Conservation (phyloP, 1,140 invertebrate species). For the Druon quercuslanigerum region DNA sequence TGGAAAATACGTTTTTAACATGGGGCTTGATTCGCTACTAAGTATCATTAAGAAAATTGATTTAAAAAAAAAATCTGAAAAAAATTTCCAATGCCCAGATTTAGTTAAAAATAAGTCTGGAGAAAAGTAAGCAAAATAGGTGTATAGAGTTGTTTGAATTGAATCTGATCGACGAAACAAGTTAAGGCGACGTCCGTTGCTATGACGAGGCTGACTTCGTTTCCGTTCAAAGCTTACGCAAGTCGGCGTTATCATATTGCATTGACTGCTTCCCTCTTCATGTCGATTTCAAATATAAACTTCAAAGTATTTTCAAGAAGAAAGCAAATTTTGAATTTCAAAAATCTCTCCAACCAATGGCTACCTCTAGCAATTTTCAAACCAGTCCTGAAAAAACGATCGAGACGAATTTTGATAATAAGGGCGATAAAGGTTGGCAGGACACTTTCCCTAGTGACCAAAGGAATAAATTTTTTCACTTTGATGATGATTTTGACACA, state of each 20-base stretch:
- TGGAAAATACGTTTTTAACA: too few species aligned
- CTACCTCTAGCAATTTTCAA: background rate
- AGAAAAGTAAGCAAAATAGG: background rate
- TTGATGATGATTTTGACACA: background rate
- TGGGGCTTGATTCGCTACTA: too few species aligned
- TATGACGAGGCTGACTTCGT: slow-evolving; percentile 22
- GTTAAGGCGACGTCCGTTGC: slow-evolving; percentile 9
- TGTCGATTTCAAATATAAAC: background rate
- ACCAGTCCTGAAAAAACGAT: background rate
- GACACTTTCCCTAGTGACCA: background rate
- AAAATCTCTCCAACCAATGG: background rate
- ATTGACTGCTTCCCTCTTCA: background rate
- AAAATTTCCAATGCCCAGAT: too few species aligned
- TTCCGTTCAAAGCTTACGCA: slow-evolving; percentile 8
- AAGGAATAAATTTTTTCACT: background rate
- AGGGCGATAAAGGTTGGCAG: background rate
- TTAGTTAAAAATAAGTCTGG: too few species aligned
- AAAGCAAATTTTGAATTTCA: background rate
- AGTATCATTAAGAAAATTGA: too few species aligned
- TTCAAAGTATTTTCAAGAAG: background rate
- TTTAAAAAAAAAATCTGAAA: too few species aligned
- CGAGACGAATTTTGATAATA: background rate
- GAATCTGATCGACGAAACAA: slow-evolving; percentile 13
- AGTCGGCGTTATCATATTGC: background rate
- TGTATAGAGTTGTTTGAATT: background rate